A percentile compares a stretch with the other conserved stretches of the same genome.
phyloP scores from a whole-genome alignment of 2,113 vertebrate species.

The Carassius auratus region DNA sequence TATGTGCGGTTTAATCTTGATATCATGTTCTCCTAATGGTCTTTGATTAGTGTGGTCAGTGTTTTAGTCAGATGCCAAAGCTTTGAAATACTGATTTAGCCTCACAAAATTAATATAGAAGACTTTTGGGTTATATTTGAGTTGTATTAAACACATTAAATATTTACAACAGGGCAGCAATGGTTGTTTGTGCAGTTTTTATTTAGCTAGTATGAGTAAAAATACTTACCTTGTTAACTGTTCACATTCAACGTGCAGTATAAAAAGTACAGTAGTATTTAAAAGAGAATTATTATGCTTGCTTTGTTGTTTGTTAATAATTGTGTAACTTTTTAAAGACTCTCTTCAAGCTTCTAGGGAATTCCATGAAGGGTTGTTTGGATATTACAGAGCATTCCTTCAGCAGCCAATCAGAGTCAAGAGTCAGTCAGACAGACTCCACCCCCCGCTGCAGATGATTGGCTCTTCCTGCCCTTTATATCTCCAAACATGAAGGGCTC shows the following conservation, averaged over 20 bases:
- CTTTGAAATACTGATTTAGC: not conserved
- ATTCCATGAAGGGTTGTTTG: not conserved
- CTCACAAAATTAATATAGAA: not conserved
- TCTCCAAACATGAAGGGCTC: conserved; percentile 14
- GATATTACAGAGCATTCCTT: not conserved
- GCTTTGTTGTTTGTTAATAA: not conserved
- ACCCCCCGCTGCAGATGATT: conserved; percentile 59
- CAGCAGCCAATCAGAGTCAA: no score
- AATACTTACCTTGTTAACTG: no score
- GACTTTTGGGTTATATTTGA: not conserved
- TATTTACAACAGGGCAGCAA: no score
- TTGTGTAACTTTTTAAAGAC: not conserved
- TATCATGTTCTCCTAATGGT: not conserved
- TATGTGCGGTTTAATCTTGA: not conserved
- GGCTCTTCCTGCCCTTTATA: conserved; percentile 52
- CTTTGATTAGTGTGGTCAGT: not conserved
- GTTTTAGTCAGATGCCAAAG: not conserved
- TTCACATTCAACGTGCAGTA: not conserved
- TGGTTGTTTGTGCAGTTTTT: no score
- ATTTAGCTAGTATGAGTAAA: no score
- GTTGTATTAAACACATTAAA: not conserved
- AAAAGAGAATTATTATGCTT: not conserved
- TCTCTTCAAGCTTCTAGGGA: not conserved
- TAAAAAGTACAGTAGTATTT: not conserved
- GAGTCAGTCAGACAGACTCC: conserved; percentile 47